Evolutionary conservation across 2,888 invertebrate species (phyloP), one percentile per base, ranked within the genome.

Genomic region (Tetramorium bicarinatum): DNA sequence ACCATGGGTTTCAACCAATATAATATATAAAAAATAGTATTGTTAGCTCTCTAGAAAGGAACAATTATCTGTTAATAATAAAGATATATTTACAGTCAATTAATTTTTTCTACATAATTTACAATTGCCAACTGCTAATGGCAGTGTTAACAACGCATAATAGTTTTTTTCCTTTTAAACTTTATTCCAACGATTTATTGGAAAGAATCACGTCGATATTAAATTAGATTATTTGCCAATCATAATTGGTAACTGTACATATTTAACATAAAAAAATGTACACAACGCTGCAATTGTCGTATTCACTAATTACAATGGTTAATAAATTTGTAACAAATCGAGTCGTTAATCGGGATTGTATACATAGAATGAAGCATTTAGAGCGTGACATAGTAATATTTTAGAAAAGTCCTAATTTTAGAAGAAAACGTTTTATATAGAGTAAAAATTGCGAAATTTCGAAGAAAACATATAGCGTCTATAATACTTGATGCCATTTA

Each of bases 21-120:
- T 80, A 84, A 75, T 82, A 86, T 84, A 86, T 84, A 87, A 89
- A 88, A 88, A 85, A 89, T 89, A 88, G 87, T 85, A 76, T 69
- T 88, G 76, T 89, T 77, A 84, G 52, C 66, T 64, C 84, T 85
- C 87, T 91, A 87, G 88, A 83, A 90, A 91, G 89, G 89, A 92
- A 92, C 90, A 90, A 85, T 92, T 90, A 89, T 93, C 92, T 93
- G 93, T 94, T 94, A 93, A 93, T 94, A 93, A 94, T 94, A 94
- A 94, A 94, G 93, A 93, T 94, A 93, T 94, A 94, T 94, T 94
- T 94, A 94, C 94, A 94, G 90, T 94, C 91, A 94, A 92, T 93
- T 88, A 91, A 90, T 91, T 89, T 85, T 54, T 93, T 94, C 94
- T 94, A 94, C 93, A 94, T 93, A 94, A 94, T 94, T 93, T 94